Evolutionary conservation across 1,140 invertebrate species (phyloP).

Genomic region (Philotrypesis tridentata): DNA sequence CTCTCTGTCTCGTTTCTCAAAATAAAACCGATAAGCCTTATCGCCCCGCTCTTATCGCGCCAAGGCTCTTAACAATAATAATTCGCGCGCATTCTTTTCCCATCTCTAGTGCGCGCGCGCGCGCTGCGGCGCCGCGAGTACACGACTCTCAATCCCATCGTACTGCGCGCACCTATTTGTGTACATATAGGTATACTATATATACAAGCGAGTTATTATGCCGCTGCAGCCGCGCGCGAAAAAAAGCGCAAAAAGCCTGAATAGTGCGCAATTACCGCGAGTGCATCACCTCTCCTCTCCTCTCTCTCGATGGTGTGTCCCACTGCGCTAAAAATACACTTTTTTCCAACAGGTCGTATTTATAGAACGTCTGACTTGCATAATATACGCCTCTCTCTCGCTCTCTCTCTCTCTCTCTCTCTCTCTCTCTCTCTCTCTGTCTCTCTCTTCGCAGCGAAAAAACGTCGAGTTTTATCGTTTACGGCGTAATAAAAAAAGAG

Average conservation of each 20-base stretch:
- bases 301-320: too few species aligned
- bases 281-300: background rate
- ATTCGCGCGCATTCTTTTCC: background rate
- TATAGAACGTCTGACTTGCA: slow-evolving; percentile 32
- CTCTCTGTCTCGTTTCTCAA: background rate
- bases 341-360: slow-evolving; percentile 37
- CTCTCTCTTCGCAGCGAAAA: background rate
- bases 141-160: too few species aligned
- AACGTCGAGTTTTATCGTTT: slow-evolving; percentile 19
- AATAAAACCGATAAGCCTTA: background rate
- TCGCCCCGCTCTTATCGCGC: background rate
- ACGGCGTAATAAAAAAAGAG: background rate
- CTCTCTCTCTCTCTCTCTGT: too few species aligned
- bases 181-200: too few species aligned
- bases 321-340: slow-evolving; percentile 36
- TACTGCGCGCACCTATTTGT: too few species aligned
- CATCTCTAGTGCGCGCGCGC: background rate
- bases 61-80: background rate
- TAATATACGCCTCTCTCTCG: too few species aligned
- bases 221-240: too few species aligned
- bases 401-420: too few species aligned
- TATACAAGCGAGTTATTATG: too few species aligned
- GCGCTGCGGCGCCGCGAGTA: too few species aligned
- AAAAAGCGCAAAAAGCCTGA: too few species aligned
- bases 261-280: background rate